Percentiles rank a stretch among this genome's conserved stretches.
These are phyloP conservation scores for Odontamblyopus lacepedii DNA, from an alignment of 2,797 vertebrate species.

Conservation along the genomic window DNA sequence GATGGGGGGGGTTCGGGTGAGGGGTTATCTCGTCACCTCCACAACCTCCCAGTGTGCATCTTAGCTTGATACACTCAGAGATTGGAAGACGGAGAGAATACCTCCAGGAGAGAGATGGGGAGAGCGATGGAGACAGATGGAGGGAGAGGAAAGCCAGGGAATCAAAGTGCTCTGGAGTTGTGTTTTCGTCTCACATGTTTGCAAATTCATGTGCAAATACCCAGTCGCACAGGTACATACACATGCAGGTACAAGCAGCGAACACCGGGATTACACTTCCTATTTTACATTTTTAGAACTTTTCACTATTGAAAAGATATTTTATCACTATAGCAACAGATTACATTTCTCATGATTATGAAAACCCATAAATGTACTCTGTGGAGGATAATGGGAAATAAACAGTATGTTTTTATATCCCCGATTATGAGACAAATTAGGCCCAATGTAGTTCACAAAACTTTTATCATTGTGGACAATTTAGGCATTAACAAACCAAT, in stretches of 20 bases:
- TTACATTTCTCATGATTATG: too few relatives aligned
- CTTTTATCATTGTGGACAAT: not conserved
- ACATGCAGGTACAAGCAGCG: conserved; percentile 17
- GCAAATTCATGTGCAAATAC: conserved; percentile 19
- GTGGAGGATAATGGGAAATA: not conserved
- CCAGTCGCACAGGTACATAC: conserved; percentile 15
- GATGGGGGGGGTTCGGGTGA: conserved; percentile 5
- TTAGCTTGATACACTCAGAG: conserved; percentile 63
- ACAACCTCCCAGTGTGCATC: conserved; percentile 61
- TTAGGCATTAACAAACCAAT: not conserved
- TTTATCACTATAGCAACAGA: too few relatives aligned
- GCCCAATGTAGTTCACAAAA: not conserved
- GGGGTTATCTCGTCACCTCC: conserved; percentile 67
- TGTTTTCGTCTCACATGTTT: conserved; percentile 12
- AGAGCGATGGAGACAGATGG: conserved; percentile 27
- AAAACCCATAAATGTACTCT: too few relatives aligned
- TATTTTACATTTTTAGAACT: too few relatives aligned
- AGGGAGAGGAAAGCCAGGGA: conserved; percentile 47
- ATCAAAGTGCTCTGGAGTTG: conserved; percentile 55
- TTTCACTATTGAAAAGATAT: too few relatives aligned
- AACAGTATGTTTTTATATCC: not conserved
- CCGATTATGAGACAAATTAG: not conserved
- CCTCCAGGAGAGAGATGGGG: conserved; percentile 63
- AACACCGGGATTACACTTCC: not conserved
- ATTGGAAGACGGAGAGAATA: conserved; percentile 61